phyloP scores from a whole-genome alignment of 2,113 vertebrate genomes.

The Columba livia region DNA sequence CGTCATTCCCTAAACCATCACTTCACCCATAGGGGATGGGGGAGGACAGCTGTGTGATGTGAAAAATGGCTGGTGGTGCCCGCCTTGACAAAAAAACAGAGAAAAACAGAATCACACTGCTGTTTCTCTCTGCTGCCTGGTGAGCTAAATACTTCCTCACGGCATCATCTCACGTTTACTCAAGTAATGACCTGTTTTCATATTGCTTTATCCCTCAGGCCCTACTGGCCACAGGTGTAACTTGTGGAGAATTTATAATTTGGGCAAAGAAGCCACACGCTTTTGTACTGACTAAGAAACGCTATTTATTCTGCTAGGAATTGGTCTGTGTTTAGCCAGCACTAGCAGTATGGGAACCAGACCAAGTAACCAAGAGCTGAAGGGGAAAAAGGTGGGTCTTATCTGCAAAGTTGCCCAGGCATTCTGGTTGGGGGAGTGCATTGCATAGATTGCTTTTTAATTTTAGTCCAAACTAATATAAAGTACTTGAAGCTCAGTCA shows the following conservation, averaged over 20 bases:
- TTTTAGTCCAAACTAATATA: not conserved
- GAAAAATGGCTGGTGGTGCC: not conserved
- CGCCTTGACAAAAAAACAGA: not conserved
- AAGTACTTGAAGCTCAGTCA: not conserved
- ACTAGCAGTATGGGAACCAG: not conserved
- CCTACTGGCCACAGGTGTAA: conserved; percentile 3
- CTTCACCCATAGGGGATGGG: not conserved
- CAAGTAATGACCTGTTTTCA: not conserved
- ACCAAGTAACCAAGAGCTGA: not conserved
- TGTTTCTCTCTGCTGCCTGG: not conserved
- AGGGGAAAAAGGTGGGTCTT: not conserved
- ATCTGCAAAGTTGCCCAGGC: not conserved
- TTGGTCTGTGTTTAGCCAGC: not conserved
- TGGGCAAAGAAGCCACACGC: not conserved
- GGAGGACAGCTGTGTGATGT: not conserved
- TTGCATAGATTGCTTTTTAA: not conserved
- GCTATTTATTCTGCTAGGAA: not conserved
- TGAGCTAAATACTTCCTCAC: not conserved
- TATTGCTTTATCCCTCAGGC: not conserved
- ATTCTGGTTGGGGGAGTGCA: not conserved
- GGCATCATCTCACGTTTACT: not conserved
- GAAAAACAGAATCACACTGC: not conserved
- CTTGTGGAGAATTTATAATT: not conserved
- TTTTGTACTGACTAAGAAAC: not conserved
- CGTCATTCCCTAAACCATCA: not conserved